Evolutionary conservation across 2,797 vertebrate genomes (phyloP).

Genomic region (Enteromius treurensis): DNA sequence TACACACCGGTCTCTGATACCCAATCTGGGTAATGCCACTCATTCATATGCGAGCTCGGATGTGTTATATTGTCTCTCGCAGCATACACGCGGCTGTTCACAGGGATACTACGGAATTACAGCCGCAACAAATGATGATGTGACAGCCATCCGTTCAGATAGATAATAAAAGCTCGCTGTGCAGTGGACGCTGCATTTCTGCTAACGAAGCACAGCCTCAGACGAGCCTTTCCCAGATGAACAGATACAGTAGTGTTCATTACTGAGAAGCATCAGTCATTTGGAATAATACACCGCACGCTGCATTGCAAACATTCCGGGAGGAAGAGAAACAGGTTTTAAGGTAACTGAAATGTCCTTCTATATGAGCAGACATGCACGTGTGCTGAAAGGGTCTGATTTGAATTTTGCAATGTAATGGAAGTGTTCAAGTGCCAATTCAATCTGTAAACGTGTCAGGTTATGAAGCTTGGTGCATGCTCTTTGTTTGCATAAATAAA

Average conservation of each 20-base stretch:
- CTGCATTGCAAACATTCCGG: conserved; percentile 4
- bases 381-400: conserved; percentile 1
- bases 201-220: conserved; percentile 52
- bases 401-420: background rate
- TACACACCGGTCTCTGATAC: conserved; percentile 23
- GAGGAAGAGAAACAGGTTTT: conserved; percentile 9
- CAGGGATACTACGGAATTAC: conserved; percentile 26
- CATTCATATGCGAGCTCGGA: conserved; percentile 60
- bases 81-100: conserved; percentile 48
- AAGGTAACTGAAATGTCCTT: conserved; percentile 31
- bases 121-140: conserved; percentile 52
- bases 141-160: conserved; percentile 40
- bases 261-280: conserved; percentile 38
- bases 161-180: conserved; percentile 50
- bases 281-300: conserved; percentile 39
- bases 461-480: background rate
- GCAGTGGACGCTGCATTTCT: conserved; percentile 58
- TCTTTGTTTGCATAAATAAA: background rate
- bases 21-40: conserved; percentile 55
- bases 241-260: conserved; percentile 25
- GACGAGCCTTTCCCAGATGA: conserved; percentile 34
- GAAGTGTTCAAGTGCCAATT: background rate
- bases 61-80: conserved; percentile 23
- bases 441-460: background rate
- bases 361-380: background rate